A percentile compares a stretch with the other conserved stretches of the same genome.
phyloP scores from a whole-genome alignment of 2,797 vertebrate species.

The Sciurus carolinensis region DNA sequence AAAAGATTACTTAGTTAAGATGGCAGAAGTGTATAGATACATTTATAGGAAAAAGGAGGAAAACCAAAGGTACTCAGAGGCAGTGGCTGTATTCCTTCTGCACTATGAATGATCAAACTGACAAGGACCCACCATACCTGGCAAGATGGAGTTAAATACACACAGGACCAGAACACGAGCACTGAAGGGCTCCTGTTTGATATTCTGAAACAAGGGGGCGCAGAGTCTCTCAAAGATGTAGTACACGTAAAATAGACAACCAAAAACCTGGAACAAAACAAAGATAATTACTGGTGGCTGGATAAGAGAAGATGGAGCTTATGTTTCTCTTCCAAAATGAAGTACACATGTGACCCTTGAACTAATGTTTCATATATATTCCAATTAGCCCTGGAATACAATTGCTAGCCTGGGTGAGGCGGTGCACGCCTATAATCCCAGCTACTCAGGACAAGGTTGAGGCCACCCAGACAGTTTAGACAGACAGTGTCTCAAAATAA shows the following conservation, averaged over 20 bases:
- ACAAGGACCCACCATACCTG: constrained; percentile 90
- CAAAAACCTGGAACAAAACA: constrained; percentile 92
- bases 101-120: not conserved
- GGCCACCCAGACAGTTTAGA: not conserved
- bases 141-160: constrained; percentile 97
- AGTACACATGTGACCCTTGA: not conserved
- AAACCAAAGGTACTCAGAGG: not conserved
- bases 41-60: constrained; percentile 10
- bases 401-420: not conserved
- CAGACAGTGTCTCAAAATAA: not conserved
- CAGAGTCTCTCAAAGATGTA: constrained; percentile 97
- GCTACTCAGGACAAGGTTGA: not conserved
- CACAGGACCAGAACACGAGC: constrained; percentile 95
- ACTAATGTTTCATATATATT: not conserved
- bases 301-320: not conserved
- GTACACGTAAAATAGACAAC: constrained; percentile 96
- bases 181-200: constrained; percentile 94
- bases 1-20: not conserved
- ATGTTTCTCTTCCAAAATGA: not conserved
- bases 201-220: constrained; percentile 94
- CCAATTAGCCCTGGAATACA: not conserved
- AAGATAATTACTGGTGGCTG: not conserved
- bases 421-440: not conserved
- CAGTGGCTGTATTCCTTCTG: constrained; percentile 1
- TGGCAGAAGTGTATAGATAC: not conserved